Evolutionary conservation across 1,140 invertebrate species (phyloP).

Genomic region (Drusus annulatus): DNA sequence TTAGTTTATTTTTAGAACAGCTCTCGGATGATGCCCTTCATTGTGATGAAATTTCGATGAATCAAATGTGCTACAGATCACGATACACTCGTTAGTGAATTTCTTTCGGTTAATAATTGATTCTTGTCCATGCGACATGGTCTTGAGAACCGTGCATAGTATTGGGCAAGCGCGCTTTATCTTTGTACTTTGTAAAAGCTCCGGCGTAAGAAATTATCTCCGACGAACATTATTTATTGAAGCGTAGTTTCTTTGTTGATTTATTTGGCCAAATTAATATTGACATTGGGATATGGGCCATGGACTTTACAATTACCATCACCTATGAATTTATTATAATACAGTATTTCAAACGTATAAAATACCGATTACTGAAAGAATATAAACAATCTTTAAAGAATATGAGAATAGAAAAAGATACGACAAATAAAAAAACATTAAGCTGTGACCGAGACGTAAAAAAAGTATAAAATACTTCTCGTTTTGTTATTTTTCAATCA

Average conservation of each 20-base stretch:
- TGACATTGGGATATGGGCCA: constrained; percentile 1
- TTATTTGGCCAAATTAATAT: constrained; percentile 12
- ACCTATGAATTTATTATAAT: background rate
- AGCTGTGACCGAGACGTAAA: too few relatives aligned
- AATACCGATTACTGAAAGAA: too few relatives aligned
- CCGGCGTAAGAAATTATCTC: background rate
- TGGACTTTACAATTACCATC: background rate
- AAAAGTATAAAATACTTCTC: too few relatives aligned
- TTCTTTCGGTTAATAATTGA: background rate
- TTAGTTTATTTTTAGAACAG: background rate
- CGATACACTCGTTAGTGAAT: background rate
- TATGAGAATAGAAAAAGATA: too few relatives aligned
- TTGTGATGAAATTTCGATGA: background rate
- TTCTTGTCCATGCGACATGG: constrained; percentile 1
- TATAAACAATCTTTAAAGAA: too few relatives aligned
- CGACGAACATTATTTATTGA: background rate
- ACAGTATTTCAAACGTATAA: background rate
- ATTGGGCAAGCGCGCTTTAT: background rate
- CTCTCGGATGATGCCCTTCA: background rate
- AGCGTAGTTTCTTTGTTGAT: constrained; percentile 28
- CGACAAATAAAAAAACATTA: too few relatives aligned
- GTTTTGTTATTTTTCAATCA: too few relatives aligned
- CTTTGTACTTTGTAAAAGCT: background rate
- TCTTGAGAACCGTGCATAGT: background rate
- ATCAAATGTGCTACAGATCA: background rate